phyloP scores from a whole-genome alignment of 2,797 vertebrate species.

The Graptemys geographica region DNA sequence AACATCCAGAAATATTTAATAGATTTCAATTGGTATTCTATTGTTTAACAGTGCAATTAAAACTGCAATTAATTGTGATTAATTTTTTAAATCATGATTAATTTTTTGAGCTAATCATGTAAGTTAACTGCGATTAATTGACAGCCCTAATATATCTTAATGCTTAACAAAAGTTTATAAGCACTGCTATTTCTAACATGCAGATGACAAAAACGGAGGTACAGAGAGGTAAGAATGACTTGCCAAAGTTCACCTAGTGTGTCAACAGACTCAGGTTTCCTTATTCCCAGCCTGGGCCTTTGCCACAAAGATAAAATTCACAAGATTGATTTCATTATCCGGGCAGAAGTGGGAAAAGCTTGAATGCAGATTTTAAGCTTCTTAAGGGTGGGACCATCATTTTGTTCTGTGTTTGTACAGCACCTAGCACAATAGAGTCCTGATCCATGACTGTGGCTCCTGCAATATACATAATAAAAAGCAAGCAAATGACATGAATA shows the following conservation, averaged over 20 bases:
- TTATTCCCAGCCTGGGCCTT: background rate
- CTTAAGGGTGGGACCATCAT: accelerated
- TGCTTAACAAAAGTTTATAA: background rate
- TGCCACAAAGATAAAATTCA: background rate
- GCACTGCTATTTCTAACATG: background rate
- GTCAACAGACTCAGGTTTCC: background rate
- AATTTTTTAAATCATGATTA: no score
- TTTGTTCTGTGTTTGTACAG: background rate
- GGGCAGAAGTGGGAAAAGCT: background rate
- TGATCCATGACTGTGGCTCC: background rate
- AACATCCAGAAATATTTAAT: no score
- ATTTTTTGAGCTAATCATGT: no score
- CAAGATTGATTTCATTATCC: background rate
- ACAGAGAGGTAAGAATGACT: background rate
- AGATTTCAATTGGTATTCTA: no score
- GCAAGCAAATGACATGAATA: background rate
- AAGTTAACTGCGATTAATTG: no score
- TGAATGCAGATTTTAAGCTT: background rate
- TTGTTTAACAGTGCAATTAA: no score
- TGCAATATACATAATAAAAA: background rate
- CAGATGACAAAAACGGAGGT: background rate
- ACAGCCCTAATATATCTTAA: background rate
- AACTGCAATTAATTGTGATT: no score
- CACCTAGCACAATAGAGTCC: accelerated
- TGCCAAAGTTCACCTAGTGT: background rate